phyloP scores from a whole-genome alignment of 2,888 invertebrate genomes.

The Brachylomia viminalis region DNA sequence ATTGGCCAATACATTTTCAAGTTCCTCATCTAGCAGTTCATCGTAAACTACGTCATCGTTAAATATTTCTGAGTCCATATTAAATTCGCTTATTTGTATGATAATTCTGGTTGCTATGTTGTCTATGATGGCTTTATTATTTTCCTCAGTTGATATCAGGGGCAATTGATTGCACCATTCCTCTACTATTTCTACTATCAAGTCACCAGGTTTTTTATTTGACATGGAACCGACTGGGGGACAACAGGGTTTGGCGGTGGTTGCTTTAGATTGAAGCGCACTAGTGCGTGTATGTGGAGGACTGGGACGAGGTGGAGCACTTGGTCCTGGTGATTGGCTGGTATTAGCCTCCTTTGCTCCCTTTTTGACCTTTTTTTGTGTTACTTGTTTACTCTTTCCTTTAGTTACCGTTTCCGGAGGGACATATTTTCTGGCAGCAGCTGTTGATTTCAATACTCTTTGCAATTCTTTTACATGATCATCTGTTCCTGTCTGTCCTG shows the following conservation, averaged over 20 bases:
- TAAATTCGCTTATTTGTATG: conserved; percentile 78
- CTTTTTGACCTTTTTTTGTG: conserved; percentile 35
- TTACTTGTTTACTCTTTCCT: conserved; percentile 55
- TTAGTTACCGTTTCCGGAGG: conserved; percentile 46
- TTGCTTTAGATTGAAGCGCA: conserved; percentile 47
- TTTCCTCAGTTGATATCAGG: conserved; percentile 61
- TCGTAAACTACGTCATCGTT: conserved; percentile 74
- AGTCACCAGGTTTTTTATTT: conserved; percentile 73
- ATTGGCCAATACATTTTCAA: conserved; percentile 71
- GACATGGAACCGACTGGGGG: conserved; percentile 25
- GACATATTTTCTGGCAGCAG: conserved; percentile 72
- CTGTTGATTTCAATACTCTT: conserved; percentile 71
- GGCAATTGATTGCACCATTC: conserved; percentile 79
- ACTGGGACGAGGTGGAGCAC: conserved; percentile 55
- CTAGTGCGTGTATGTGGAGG: neutral
- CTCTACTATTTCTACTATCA: conserved; percentile 75
- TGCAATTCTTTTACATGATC: conserved; percentile 71
- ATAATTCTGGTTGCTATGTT: conserved; percentile 76
- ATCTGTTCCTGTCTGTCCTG: conserved; percentile 64
- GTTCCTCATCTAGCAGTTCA: conserved; percentile 73
- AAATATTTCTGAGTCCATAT: conserved; percentile 74
- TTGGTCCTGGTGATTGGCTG: conserved; percentile 68
- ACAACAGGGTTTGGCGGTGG: conserved; percentile 54
- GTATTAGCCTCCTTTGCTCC: conserved; percentile 24
- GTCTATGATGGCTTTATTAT: conserved; percentile 71